Conservation (phyloP, 2,888 invertebrate species). For the Heliconius erato region DNA sequence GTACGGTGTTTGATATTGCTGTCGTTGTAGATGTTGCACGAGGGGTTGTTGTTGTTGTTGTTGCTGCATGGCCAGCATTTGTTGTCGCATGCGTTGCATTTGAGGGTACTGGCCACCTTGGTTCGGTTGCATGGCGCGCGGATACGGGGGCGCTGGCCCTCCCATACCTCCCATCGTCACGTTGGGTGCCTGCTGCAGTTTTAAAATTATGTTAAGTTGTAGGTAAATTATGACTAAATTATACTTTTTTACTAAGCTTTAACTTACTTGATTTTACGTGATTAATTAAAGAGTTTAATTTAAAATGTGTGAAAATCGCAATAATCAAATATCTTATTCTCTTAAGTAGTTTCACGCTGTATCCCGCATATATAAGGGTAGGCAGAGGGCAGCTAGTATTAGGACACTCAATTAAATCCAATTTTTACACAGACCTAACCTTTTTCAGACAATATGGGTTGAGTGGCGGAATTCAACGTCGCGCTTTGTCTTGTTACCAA, state of each 20-base stretch:
- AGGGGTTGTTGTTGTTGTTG: constrained; percentile 89
- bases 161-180: constrained; percentile 94
- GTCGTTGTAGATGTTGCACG: constrained; percentile 78
- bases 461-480: not conserved
- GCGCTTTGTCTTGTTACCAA: no score
- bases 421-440: no score
- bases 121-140: constrained; percentile 86
- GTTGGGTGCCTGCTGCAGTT: constrained; percentile 89
- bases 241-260: no score
- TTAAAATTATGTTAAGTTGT: not conserved
- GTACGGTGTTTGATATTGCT: constrained; percentile 81
- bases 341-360: not conserved
- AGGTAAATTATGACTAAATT: no score
- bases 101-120: constrained; percentile 88
- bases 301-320: no score
- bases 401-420: no score
- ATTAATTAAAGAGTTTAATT: no score
- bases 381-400: not conserved
- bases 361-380: not conserved
- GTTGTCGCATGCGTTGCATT: constrained; percentile 88
- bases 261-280: no score
- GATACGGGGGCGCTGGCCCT: constrained; percentile 93
- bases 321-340: no score
- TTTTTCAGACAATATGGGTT: not conserved
- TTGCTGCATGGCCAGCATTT: constrained; percentile 89